Conservation (phyloP, 2,797 vertebrate species). For the Bradypodion pumilum region DNA sequence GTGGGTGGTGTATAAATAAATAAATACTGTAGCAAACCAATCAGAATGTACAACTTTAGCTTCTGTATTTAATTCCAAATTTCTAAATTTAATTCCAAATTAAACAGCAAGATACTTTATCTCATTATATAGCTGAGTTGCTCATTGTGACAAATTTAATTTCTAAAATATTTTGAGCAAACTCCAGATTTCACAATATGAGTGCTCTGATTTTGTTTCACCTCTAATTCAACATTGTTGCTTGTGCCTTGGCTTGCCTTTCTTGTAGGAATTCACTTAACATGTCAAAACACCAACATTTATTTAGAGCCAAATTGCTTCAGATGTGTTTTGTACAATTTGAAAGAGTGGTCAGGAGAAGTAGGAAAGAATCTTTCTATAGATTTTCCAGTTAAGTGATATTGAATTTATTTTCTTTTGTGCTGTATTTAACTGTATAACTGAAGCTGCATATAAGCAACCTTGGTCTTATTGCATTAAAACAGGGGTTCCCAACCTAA, state of each 20-base stretch:
- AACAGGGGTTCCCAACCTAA: too few species aligned
- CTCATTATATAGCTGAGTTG: background rate
- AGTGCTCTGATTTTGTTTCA: background rate
- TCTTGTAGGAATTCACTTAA: background rate
- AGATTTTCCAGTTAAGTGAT: background rate
- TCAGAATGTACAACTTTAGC: background rate
- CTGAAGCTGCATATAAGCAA: background rate
- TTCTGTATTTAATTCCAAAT: background rate
- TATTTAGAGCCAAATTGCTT: constrained; percentile 4
- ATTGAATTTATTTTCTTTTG: background rate
- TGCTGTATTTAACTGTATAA: background rate
- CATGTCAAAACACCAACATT: constrained; percentile 2
- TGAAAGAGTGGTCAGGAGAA: background rate
- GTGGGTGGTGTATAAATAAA: too few species aligned
- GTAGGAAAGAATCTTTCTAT: background rate
- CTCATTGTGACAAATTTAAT: background rate
- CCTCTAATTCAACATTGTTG: background rate
- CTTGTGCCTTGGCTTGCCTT: background rate
- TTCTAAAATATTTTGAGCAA: background rate
- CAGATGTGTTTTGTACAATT: background rate
- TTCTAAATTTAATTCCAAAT: too few species aligned
- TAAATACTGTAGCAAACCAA: background rate
- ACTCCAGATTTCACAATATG: background rate
- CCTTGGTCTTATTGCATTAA: background rate
- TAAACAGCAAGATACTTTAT: background rate